Base-by-base conservation (phyloP, 2,888 invertebrate genomes). In the Leptothorax acervorum region DNA sequence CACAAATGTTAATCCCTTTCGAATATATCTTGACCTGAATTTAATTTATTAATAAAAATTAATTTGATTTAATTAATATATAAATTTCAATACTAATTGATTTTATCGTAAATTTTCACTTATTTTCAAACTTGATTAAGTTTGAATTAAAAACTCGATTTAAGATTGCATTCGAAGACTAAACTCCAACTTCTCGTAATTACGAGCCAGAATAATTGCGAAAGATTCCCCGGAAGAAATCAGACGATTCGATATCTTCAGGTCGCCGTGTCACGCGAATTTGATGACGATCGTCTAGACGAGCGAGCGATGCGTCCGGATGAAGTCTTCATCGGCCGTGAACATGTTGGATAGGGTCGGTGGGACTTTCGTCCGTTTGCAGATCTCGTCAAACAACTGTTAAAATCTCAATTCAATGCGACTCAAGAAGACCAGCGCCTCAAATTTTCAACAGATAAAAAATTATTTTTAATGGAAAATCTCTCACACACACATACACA, bases 311-410 rank as follows among this genome's bases (percentile, higher is more conserved):
- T 93, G 94, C 94, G 89, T 90, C 93, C 94, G 94, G 94, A 91
- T 91, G 94, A 94, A 85, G 93, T 94, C 93, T 93, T 88, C 94
- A 92, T 92, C 94, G 94, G 91, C 94, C 94, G 92, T 93, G 71
- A 89, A 85, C 68, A 82, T 84, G 35, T 76, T 85, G 76, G 35
- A 86, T 70, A 87, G 74, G 94, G 94, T 94, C 94, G 95, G 94
- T 95, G 95, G 95, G 95, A 94, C 94, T 95, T 94, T 94, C 95
- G 95, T 94, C 95, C 95, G 94, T 94, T 94, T 94, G 94, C 91
- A 94, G 87, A 85, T 85, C 87, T 88, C 87, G 85, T n/a, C 45
- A 66, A 79, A 62, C 74, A 23, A 31, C 81, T 35, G 23, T 42
- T 35, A 48, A 23, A 35, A 65, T 76, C 3, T 1, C 79, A 48